Evolutionary conservation across 2,888 invertebrate species (phyloP).

Genomic region (Oscheius sp.): DNA sequence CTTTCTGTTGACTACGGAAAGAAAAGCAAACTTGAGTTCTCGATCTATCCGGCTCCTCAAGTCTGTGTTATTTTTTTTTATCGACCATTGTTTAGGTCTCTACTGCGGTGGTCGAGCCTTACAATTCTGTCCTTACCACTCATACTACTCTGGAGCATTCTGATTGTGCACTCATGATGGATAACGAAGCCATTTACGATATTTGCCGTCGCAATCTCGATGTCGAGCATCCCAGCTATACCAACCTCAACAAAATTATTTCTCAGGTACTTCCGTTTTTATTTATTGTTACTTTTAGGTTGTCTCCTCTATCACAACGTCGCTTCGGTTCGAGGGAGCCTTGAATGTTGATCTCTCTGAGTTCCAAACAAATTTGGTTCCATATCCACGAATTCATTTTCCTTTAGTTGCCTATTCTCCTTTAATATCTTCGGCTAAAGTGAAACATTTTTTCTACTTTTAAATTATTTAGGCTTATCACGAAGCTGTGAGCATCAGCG

Average conservation of each 20-base stretch:
- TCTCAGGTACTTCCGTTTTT: slow-evolving; percentile 74
- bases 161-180: slow-evolving; percentile 89
- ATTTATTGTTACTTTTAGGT: neutral
- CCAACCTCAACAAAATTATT: slow-evolving; percentile 89
- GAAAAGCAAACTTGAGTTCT: slow-evolving; percentile 80
- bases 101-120: slow-evolving; percentile 91
- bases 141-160: slow-evolving; percentile 92
- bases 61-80: slow-evolving; percentile 71
- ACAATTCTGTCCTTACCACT: slow-evolving; percentile 93
- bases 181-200: slow-evolving; percentile 86
- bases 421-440: slow-evolving; percentile 60
- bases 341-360: slow-evolving; percentile 86
- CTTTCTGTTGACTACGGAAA: slow-evolving; percentile 77
- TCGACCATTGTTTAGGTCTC: slow-evolving; percentile 74
- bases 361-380: slow-evolving; percentile 77
- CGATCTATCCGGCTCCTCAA: slow-evolving; percentile 86
- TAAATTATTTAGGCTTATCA: slow-evolving; percentile 58
- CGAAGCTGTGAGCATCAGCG: slow-evolving; percentile 71
- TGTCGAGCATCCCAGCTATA: slow-evolving; percentile 80
- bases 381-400: slow-evolving; percentile 90
- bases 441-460: neutral
- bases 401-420: slow-evolving; percentile 78
- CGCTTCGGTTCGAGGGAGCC: slow-evolving; percentile 87
- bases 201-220: slow-evolving; percentile 80
- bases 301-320: slow-evolving; percentile 86